Conservation (phyloP, 2,797 vertebrate genomes). For the Alca torda region DNA sequence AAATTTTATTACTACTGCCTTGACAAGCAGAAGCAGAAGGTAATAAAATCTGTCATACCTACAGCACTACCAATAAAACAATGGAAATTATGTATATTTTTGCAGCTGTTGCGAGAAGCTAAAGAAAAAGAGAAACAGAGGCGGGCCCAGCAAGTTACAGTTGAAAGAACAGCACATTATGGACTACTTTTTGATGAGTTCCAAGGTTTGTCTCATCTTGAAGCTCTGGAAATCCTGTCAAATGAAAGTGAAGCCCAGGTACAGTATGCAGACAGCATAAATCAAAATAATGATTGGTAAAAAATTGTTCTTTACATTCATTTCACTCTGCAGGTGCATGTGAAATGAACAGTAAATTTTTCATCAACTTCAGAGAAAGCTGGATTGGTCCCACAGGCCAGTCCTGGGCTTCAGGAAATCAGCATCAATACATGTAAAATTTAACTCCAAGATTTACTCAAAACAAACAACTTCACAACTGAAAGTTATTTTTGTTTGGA, state of each 20-base stretch:
- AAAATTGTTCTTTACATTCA: background rate
- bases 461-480: background rate
- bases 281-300: background rate
- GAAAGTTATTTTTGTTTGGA: background rate
- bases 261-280: slow-evolving; percentile 12
- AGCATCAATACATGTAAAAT: background rate
- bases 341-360: background rate
- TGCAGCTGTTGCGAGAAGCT: slow-evolving; percentile 93
- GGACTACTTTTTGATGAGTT: slow-evolving; percentile 96
- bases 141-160: slow-evolving; percentile 84
- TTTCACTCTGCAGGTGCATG: background rate
- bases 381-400: background rate
- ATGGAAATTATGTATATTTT: slow-evolving; percentile 6
- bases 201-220: slow-evolving; percentile 95
- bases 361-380: background rate
- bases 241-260: slow-evolving; percentile 96
- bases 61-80: background rate
- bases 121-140: slow-evolving; percentile 95
- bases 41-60: background rate
- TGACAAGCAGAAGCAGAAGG: background rate
- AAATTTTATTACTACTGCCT: background rate
- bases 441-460: background rate
- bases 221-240: slow-evolving; percentile 97
- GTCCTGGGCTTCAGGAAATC: background rate
- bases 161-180: slow-evolving; percentile 90